Conservation (phyloP, 2,797 vertebrate genomes). For the Selene dorsalis region DNA sequence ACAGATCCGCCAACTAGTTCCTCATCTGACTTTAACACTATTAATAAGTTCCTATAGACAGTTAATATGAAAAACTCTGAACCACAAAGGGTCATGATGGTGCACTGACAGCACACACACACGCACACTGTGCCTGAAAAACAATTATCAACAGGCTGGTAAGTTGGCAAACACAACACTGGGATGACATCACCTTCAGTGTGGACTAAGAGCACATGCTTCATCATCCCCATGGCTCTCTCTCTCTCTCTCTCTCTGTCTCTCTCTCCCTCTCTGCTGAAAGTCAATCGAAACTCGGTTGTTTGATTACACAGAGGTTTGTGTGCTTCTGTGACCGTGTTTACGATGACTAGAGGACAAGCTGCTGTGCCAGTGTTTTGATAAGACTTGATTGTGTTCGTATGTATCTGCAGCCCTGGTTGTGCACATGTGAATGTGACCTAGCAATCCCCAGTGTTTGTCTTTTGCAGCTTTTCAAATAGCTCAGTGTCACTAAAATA, state of each 20-base stretch:
- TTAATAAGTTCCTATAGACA: constrained; percentile 22
- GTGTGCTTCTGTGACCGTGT: constrained; percentile 32
- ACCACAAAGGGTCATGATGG: constrained; percentile 13
- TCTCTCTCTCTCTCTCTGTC: not conserved
- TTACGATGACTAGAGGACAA: constrained; percentile 25
- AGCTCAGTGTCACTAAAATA: constrained; percentile 28
- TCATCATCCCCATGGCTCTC: constrained; percentile 29
- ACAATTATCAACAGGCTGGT: constrained; percentile 31
- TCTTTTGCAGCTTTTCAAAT: constrained; percentile 32
- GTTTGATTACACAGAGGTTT: constrained; percentile 60
- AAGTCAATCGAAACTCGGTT: constrained; percentile 68
- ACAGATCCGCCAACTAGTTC: constrained; percentile 10
- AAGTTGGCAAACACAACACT: constrained; percentile 54
- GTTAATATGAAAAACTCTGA: constrained; percentile 25
- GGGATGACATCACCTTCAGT: constrained; percentile 67
- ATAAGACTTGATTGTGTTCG: constrained; percentile 10
- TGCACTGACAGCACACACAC: constrained; percentile 1
- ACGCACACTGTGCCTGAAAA: constrained; percentile 40
- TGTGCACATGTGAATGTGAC: constrained; percentile 6
- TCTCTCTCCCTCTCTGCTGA: constrained; percentile 14
- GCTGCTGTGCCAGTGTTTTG: constrained; percentile 19
- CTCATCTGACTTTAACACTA: constrained; percentile 19
- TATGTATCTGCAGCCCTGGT: constrained; percentile 24
- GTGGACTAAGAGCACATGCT: constrained; percentile 44
- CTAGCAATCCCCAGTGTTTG: not conserved